Evolutionary conservation across 2,888 invertebrate species (phyloP), one percentile per base, ranked within the genome.

Genomic region (Crematogaster levior): DNA sequence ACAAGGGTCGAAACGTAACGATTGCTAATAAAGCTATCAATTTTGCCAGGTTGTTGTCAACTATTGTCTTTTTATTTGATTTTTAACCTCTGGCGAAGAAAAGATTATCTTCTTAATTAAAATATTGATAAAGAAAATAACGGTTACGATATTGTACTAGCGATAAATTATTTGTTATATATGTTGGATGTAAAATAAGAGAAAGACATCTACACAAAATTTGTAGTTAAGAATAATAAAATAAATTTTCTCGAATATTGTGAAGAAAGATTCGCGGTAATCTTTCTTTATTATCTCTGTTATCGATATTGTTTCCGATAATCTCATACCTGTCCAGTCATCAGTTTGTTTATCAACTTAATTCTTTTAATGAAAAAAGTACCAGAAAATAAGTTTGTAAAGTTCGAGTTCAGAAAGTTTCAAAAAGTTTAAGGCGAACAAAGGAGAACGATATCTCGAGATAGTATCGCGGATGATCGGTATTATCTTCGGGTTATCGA

Each of bases 401-500:
- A 12, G 24, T 66, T 30, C 24, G 37, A 48, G n/a, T n/a, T 6
- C 37, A 18, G 5, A 12, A 9, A 75, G 58, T 43, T 43, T 15
- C 21, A 18, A 34, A 53, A 43, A 73, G 48, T 40, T 68, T 12
- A 15, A 12, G 21, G 21, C 34, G 21, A 30, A 34, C 27, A 40
- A 56, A 61, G 21, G 70, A 30, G 24, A 21, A 66, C 15, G 27
- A 48, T 12, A 9, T 75, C 75, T 75, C 51, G 48, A 24, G 53
- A 77, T 61, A 24, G n/a, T 61, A 48, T 27, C 37, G 77, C 43
- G 37, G 68, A 34, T 43, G 75, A 77, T 79, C 21, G 24, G 43
- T 43, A 79, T 79, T 37, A 68, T 79, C 43, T 34, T 21, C 34
- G 43, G 77, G 43, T 68, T 79, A 68, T 68, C 56, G 77, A 79